Evolutionary conservation across 2,113 vertebrate species (phyloP).

Genomic region (Gallinago jamesoni): DNA sequence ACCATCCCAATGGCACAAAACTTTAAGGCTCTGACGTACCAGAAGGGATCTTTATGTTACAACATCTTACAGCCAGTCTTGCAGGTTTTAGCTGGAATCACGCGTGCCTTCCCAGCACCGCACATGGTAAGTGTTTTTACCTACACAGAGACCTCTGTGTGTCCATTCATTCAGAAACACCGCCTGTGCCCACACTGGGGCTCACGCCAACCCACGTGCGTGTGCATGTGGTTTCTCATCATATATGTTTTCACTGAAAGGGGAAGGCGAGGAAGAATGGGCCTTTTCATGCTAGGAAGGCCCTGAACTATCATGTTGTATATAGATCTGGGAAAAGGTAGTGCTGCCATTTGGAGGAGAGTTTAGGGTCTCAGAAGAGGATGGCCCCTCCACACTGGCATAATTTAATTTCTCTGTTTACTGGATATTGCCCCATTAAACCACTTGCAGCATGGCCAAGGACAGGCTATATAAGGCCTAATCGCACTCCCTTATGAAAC

Average conservation of each 20-base stretch:
- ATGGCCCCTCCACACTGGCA: neutral
- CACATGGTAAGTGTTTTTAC: neutral
- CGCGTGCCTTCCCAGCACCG: neutral
- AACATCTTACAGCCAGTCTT: neutral
- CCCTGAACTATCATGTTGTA: neutral
- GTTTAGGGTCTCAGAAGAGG: neutral
- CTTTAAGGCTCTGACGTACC: neutral
- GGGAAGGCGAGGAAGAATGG: constrained; percentile 1
- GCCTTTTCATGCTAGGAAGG: constrained; percentile 25
- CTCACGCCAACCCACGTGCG: neutral
- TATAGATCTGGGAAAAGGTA: neutral
- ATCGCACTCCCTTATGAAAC: neutral
- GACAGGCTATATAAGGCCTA: neutral
- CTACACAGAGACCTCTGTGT: neutral
- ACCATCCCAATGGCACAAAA: neutral
- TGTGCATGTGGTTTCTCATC: neutral
- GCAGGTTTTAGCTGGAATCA: neutral
- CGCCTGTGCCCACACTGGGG: neutral
- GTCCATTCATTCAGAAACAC: neutral
- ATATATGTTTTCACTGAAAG: neutral
- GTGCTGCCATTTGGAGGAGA: neutral
- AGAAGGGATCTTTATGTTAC: neutral
- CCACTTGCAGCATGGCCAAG: neutral
- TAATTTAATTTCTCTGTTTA: neutral
- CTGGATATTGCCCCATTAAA: neutral